Conservation (phyloP, 2,113 vertebrate genomes). For the Chaenogobius annularis region DNA sequence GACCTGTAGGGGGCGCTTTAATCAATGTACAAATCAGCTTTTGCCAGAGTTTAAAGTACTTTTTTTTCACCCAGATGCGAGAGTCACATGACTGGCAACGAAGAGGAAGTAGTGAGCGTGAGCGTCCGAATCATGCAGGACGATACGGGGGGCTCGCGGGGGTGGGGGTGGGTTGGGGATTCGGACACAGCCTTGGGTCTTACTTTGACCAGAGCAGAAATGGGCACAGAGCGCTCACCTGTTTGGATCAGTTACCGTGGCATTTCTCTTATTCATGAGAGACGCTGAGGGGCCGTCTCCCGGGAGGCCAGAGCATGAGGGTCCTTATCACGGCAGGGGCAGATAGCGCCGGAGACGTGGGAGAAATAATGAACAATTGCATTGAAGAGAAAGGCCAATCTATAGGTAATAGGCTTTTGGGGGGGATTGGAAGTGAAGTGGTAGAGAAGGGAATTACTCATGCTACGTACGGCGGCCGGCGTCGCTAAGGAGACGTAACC, state of each 20-base stretch:
- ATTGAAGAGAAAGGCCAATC: constrained; percentile 44
- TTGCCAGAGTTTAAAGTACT: no score
- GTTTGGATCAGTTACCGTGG: constrained; percentile 12
- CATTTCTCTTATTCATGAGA: constrained; percentile 35
- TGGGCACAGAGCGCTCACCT: constrained; percentile 1
- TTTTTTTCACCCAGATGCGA: no score
- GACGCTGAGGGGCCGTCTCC: constrained; percentile 9
- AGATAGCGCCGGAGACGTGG: constrained; percentile 25
- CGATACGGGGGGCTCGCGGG: no score
- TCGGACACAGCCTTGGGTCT: neutral
- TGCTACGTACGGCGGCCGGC: neutral
- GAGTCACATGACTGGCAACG: no score
- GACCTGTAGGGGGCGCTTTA: no score
- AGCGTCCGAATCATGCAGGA: no score
- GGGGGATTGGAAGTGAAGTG: constrained; percentile 17
- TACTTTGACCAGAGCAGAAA: constrained; percentile 3
- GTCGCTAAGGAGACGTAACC: neutral
- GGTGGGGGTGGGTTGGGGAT: no score
- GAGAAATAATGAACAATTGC: constrained; percentile 52
- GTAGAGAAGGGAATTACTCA: constrained; percentile 20
- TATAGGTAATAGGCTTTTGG: constrained; percentile 45
- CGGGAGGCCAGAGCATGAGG: constrained; percentile 33
- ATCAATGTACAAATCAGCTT: no score
- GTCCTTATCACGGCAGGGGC: constrained; percentile 14
- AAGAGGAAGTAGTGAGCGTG: no score